Evolutionary conservation across 2,888 invertebrate species (phyloP).

Genomic region (Megamerina dolium): DNA sequence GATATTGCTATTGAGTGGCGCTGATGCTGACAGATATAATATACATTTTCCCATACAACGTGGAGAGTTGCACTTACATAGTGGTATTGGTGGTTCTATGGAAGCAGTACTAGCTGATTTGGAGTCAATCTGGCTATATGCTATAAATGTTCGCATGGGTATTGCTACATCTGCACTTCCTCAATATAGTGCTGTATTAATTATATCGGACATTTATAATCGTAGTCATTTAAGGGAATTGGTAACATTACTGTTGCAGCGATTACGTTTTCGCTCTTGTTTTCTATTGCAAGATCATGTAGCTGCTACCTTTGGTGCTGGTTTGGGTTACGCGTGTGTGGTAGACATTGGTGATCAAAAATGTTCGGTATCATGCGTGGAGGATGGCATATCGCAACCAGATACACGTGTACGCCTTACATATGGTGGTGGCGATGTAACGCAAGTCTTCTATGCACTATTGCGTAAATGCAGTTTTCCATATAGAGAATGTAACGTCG

Average conservation of each 20-base stretch:
- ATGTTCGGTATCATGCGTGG: constrained; percentile 91
- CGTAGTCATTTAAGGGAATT: constrained; percentile 79
- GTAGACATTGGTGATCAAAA: constrained; percentile 95
- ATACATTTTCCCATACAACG: constrained; percentile 84
- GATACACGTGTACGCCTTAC: constrained; percentile 77
- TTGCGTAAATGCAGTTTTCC: constrained; percentile 87
- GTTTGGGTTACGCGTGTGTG: constrained; percentile 82
- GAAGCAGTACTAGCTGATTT: constrained; percentile 78
- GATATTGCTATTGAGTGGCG: constrained; percentile 26
- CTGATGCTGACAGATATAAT: constrained; percentile 66
- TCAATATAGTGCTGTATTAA: constrained; percentile 77
- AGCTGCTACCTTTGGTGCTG: constrained; percentile 78
- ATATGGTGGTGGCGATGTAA: constrained; percentile 88
- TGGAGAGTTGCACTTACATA: constrained; percentile 82
- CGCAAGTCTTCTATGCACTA: constrained; percentile 82
- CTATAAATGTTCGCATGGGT: constrained; percentile 68
- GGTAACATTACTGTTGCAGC: constrained; percentile 69
- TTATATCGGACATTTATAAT: constrained; percentile 86
- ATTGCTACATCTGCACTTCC: constrained; percentile 65
- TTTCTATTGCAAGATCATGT: constrained; percentile 63
- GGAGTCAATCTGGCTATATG: constrained; percentile 81
- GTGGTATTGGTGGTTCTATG: constrained; percentile 78
- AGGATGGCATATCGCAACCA: constrained; percentile 90
- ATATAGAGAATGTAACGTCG: constrained; percentile 68
- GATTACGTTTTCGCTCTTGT: constrained; percentile 80